phyloP scores from a whole-genome alignment of 1,140 invertebrate genomes.

The Oedothorax gibbosus region DNA sequence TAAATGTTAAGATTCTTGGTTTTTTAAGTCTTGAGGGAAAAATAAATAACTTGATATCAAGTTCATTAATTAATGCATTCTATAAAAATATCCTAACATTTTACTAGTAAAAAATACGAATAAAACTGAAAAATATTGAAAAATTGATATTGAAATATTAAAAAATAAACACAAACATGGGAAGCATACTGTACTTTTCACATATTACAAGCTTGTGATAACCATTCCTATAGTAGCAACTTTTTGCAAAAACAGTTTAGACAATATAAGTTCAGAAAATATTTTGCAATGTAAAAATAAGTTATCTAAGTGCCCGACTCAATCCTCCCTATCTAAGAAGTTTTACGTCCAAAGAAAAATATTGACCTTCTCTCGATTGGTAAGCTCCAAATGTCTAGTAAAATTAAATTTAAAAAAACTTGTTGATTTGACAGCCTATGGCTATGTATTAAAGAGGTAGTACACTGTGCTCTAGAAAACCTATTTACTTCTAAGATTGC shows the following conservation, averaged over 20 bases:
- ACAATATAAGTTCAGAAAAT: constrained; percentile 32
- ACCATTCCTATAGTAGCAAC: no score
- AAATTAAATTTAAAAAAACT: constrained; percentile 4
- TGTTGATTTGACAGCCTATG: constrained; percentile 26
- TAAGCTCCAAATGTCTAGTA: constrained; percentile 53
- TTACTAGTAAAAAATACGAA: background rate
- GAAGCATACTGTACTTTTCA: no score
- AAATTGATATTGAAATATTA: background rate
- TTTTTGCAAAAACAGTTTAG: background rate
- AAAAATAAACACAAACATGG: background rate
- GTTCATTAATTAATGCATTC: background rate
- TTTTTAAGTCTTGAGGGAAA: background rate
- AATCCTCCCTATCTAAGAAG: constrained; percentile 34
- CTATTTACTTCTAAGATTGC: no score
- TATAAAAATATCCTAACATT: background rate
- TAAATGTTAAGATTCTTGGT: no score
- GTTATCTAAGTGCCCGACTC: constrained; percentile 39
- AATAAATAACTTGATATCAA: background rate
- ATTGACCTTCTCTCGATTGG: constrained; percentile 38
- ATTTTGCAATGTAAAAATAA: constrained; percentile 53
- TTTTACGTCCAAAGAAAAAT: constrained; percentile 26
- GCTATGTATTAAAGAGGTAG: constrained; percentile 48
- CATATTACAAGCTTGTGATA: no score
- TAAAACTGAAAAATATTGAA: background rate
- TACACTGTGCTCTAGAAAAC: constrained; percentile 15